These are phyloP conservation scores for Passerina amoena DNA, from an alignment of 2,113 vertebrate genomes.

Conservation along the genomic window DNA sequence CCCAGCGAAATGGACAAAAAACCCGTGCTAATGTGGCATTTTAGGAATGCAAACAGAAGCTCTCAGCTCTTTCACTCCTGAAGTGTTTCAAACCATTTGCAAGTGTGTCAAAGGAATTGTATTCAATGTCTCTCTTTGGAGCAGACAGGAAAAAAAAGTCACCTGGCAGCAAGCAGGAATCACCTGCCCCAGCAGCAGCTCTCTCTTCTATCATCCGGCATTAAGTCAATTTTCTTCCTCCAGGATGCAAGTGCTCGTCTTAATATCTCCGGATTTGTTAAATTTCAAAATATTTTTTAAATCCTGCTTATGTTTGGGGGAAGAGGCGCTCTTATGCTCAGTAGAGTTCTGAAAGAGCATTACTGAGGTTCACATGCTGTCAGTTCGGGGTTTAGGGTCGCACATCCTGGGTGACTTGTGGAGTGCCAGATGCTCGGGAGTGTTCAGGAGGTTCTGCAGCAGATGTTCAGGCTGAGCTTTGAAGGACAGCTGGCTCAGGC, in stretches of 20 bases:
- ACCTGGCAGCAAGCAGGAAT: background rate
- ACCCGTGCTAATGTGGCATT: background rate
- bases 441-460: background rate
- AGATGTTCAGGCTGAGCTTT: background rate
- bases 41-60: background rate
- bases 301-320: background rate
- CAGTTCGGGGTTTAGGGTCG: background rate
- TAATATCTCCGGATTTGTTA: background rate
- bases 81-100: background rate
- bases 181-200: background rate
- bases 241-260: background rate
- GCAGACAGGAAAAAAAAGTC: background rate
- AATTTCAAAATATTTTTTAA: background rate
- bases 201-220: background rate
- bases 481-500: fast-evolving
- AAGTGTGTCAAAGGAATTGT: background rate
- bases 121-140: background rate
- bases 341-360: fast-evolving
- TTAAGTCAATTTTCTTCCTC: background rate
- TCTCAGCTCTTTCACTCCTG: background rate
- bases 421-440: background rate
- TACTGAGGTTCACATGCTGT: fast-evolving
- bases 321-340: background rate
- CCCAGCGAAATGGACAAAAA: fast-evolving
- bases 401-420: background rate